Evolutionary conservation across 2,797 vertebrate species (phyloP).

Genomic region (Sebastiscus tertius): DNA sequence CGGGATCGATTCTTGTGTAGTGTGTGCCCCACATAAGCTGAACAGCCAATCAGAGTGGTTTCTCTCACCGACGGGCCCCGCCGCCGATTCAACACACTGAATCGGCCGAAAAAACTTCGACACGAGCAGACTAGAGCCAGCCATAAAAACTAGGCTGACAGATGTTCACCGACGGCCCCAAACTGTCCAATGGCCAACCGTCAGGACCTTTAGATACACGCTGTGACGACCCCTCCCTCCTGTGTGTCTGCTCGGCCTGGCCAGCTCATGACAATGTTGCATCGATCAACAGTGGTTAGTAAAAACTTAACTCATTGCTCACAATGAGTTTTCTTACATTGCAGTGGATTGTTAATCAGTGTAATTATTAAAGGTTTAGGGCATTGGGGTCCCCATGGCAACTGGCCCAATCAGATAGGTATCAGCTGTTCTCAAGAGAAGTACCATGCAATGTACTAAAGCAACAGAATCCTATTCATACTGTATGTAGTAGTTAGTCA

Average conservation of each 20-base stretch:
- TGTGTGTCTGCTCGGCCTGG: not conserved
- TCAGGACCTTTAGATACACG: no score
- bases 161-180: no score
- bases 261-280: not conserved
- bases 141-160: no score
- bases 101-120: no score
- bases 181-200: no score
- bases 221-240: not conserved
- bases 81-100: no score
- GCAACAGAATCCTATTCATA: constrained; percentile 48
- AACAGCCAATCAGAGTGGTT: no score
- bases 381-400: not conserved
- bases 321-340: not conserved
- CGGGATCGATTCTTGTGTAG: no score
- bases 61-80: no score
- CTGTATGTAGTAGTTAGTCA: constrained; percentile 25
- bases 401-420: constrained; percentile 40
- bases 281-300: not conserved
- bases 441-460: constrained; percentile 53
- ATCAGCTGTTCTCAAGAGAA: constrained; percentile 42
- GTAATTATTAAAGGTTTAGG: not conserved
- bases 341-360: not conserved
- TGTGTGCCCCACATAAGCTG: no score
- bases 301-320: not conserved
- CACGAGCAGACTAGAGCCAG: no score